Conservation (phyloP, 2,888 invertebrate genomes). For the Cotesia congregata region DNA sequence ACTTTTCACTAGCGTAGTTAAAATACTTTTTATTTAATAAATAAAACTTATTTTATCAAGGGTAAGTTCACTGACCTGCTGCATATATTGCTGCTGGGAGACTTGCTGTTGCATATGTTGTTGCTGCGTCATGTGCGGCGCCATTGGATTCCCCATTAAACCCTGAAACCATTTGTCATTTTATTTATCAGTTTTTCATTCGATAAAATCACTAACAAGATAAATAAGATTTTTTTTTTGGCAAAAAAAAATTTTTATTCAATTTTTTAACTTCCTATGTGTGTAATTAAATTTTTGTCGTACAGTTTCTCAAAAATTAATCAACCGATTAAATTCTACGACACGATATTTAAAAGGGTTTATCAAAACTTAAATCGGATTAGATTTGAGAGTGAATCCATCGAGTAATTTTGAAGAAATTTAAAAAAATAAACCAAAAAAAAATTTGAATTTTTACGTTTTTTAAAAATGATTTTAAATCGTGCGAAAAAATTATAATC, state of each 20-base stretch:
- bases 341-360: no score
- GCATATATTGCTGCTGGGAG: constrained; percentile 69
- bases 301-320: no score
- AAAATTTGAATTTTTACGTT: no score
- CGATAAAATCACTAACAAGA: not conserved
- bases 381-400: no score
- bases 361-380: no score
- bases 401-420: no score
- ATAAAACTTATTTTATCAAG: not conserved
- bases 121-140: constrained; percentile 65
- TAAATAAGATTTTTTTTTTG: not conserved
- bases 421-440: no score
- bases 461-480: no score
- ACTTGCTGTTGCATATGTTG: constrained; percentile 67
- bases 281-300: no score
- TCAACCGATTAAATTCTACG: no score
- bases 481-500: no score
- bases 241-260: not conserved
- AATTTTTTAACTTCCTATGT: no score
- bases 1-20: not conserved
- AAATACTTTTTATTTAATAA: not conserved
- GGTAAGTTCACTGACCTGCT: constrained; percentile 64
- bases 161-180: constrained; percentile 53
- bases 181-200: constrained; percentile 10
- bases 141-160: constrained; percentile 66